Evolutionary conservation across 2,797 vertebrate species (phyloP), one percentile per base, ranked within the genome.

Genomic region (Lacerta agilis): DNA sequence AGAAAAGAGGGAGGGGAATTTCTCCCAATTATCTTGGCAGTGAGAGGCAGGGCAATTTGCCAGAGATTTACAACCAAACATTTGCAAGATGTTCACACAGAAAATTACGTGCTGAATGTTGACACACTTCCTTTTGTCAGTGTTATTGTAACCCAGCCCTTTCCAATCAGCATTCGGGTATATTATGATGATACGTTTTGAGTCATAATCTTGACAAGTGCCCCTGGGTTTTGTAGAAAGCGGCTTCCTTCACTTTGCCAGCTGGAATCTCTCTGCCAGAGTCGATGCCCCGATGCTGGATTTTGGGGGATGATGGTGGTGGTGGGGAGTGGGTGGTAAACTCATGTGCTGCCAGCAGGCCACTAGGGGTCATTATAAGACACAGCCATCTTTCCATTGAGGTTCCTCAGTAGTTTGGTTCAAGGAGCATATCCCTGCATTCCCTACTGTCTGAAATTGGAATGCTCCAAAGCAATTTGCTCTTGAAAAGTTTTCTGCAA

Each of bases 141-240:
- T 90, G 83, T 85, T 87, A 79, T 82, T 92, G 27, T 13, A 90
- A 25, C 90, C 81, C 87, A 87, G 86, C 81, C 86, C 88, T 94
- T 87, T 90, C 78, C 93, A 92, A 81, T 29, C 73, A 86, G 81
- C 33, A 94, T 92, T 75, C 83, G 79, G 91, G 86, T 88, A 36
- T 18, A 77, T 90, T 69, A 79, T 1, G 13, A 91, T 88, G 79
- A 5, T 90, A 87, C 69, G 79, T 92, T 92, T 93, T 94, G 92
- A 94, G 92, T 91, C 94, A 92, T 55, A 75, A 85, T 82, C 93
- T 93, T 95, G 91, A 93, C 91, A 83, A 3, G 79, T 58, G 78
- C 84, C 88, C 73, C 69, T 76, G 71, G 67, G 67, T 94, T 96
- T 94, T 95, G 92, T 94, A 95, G 94, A 67, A 3, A 82, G 87